A percentile compares a stretch with the other conserved stretches of the same genome.
Conservation (phyloP, 2,113 vertebrate genomes). For the Notothenia coriiceps region DNA sequence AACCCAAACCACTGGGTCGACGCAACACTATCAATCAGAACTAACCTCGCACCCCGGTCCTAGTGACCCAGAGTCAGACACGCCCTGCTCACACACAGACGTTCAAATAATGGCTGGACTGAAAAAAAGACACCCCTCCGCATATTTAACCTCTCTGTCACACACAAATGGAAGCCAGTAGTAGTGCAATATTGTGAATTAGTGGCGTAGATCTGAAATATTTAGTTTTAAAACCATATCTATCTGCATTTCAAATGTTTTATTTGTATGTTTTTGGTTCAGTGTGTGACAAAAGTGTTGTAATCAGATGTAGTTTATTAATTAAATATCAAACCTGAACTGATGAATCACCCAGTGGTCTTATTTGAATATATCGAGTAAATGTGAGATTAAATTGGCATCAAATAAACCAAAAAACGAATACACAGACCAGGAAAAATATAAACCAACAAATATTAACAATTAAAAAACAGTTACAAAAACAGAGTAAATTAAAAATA, state of each 20-base stretch:
- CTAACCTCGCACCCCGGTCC: slow-evolving; percentile 84
- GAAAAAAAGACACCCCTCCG: slow-evolving; percentile 1
- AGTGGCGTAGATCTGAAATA: slow-evolving; percentile 6
- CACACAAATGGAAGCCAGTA: slow-evolving; percentile 32
- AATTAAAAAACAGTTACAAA: no score
- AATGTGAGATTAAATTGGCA: no score
- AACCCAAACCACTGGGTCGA: slow-evolving; percentile 91
- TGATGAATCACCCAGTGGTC: slow-evolving; percentile 5
- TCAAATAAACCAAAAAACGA: no score
- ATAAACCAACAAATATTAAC: no score
- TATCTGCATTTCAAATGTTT: slow-evolving; percentile 24
- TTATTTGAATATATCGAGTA: background rate
- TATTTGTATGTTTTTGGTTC: slow-evolving; percentile 12
- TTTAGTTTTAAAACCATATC: slow-evolving; percentile 21
- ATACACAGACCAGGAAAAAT: no score
- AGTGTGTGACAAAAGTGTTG: slow-evolving; percentile 13
- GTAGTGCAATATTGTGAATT: slow-evolving; percentile 53
- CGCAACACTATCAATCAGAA: slow-evolving; percentile 88
- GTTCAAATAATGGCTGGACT: slow-evolving; percentile 25
- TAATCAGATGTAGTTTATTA: slow-evolving; percentile 38
- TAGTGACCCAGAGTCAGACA: slow-evolving; percentile 31
- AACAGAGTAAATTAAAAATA: background rate
- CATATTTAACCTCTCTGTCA: slow-evolving; percentile 34
- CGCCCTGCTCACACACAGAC: background rate
- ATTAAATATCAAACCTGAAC: slow-evolving; percentile 45